These are phyloP conservation scores for Drosophila buzzatii DNA, from an alignment of 2,888 invertebrate genomes.

Conservation along the genomic window DNA sequence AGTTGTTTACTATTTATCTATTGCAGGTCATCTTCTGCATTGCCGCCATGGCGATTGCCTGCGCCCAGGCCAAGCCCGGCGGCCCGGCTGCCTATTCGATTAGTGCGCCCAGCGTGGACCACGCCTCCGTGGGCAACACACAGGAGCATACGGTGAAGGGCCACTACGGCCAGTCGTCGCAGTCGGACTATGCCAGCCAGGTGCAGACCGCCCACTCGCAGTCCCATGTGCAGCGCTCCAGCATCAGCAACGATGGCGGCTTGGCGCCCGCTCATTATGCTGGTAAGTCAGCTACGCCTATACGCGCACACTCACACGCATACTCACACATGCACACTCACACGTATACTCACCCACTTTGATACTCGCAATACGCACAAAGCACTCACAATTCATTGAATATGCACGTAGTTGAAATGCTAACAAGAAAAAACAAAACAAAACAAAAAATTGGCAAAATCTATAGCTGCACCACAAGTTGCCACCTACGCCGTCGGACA, in stretches of 20 bases:
- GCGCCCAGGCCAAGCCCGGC: conserved; percentile 82
- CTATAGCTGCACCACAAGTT: conserved; percentile 62
- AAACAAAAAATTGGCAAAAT: conserved; percentile 1
- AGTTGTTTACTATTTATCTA: not conserved
- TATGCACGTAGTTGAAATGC: conserved; percentile 58
- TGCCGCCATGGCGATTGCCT: conserved; percentile 81
- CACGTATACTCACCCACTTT: conserved; percentile 1
- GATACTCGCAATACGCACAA: conserved; percentile 30
- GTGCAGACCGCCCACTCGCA: conserved; percentile 85
- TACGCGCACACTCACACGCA: not conserved
- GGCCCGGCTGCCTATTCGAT: conserved; percentile 85
- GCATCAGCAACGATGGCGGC: conserved; percentile 84
- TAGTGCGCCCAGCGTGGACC: conserved; percentile 84
- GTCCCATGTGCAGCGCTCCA: conserved; percentile 84
- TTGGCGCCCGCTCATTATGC: conserved; percentile 79
- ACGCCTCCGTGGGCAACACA: conserved; percentile 84
- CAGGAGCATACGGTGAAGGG: conserved; percentile 85
- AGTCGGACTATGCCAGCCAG: conserved; percentile 84
- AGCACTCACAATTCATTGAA: conserved; percentile 30
- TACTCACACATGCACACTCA: not conserved
- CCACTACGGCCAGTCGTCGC: conserved; percentile 84
- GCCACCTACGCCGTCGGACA: conserved; percentile 61
- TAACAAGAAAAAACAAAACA: conserved; percentile 36
- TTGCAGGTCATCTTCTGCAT: conserved; percentile 81
- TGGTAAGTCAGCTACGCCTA: conserved; percentile 41